Evolutionary conservation across 2,113 vertebrate species (phyloP).

Genomic region (Sciurus niger): DNA sequence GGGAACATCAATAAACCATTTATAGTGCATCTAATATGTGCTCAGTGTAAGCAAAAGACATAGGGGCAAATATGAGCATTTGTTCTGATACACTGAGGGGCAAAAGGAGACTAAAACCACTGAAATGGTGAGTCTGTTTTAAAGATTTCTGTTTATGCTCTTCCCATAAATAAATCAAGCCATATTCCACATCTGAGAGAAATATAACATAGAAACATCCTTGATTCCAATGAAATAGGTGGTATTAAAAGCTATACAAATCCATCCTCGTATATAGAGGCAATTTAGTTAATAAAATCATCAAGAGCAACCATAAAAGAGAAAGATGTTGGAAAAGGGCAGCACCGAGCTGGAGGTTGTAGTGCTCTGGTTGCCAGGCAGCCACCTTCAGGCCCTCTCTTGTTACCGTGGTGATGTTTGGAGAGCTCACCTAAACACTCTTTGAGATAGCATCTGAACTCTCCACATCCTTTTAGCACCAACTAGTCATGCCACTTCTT

Average conservation of each 20-base stretch:
- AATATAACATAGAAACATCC: slow-evolving; percentile 4
- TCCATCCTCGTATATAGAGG: slow-evolving; percentile 8
- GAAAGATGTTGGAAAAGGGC: slow-evolving; percentile 59
- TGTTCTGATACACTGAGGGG: background rate
- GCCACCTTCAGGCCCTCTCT: slow-evolving; percentile 49
- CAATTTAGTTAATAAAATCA: slow-evolving; percentile 70
- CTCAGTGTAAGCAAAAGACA: slow-evolving; percentile 11
- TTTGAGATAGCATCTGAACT: slow-evolving; percentile 63
- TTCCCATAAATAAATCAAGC: slow-evolving; percentile 42
- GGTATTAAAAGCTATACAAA: slow-evolving; percentile 17
- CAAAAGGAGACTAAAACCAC: slow-evolving; percentile 31
- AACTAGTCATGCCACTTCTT: slow-evolving; percentile 48
- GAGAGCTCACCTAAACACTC: slow-evolving; percentile 66
- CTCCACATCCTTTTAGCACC: slow-evolving; percentile 62
- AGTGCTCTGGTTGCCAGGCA: slow-evolving; percentile 72
- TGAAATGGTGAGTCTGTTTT: background rate
- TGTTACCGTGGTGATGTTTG: slow-evolving; percentile 71
- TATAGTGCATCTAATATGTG: background rate
- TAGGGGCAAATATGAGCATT: slow-evolving; percentile 34
- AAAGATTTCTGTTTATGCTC: background rate
- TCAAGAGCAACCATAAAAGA: slow-evolving; percentile 48
- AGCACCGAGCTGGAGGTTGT: slow-evolving; percentile 28
- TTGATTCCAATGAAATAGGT: slow-evolving; percentile 16
- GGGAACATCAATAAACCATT: slow-evolving; percentile 10
- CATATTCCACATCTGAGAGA: background rate